Evolutionary conservation across 1,140 invertebrate genomes (phyloP), one percentile per base, ranked within the genome.

Genomic region (Hormaphis cornu): DNA sequence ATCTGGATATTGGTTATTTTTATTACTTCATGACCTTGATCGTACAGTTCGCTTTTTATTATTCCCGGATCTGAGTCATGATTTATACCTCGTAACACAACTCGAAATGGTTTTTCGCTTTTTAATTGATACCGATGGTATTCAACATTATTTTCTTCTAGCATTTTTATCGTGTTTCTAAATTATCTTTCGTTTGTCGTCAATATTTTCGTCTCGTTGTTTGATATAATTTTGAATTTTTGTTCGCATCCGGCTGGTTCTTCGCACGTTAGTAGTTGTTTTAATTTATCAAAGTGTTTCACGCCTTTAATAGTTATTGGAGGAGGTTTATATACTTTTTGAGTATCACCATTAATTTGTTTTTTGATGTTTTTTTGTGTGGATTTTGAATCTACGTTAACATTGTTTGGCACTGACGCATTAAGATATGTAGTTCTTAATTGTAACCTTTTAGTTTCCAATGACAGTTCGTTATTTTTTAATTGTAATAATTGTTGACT

Each of bases 91-190:
- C 75, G 72, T 8, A 79, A 63, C 0, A 79, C 73, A 3, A 78
- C 75, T 74, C 75, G 71, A 56, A 73, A 76, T 9, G 73, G 69
- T 74, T 74, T 75, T 70, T 78, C 74, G 63, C 75, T 71, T 73
- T 77, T 77, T 6, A 76, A 71, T 71, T 76, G 74, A 69, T 78
- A 77, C 1, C 75, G 77, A 42, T 78, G 76, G 44, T 63, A 71
- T 20, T 66, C 24, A 24, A 66, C 24, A 35, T 69, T 71, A 30
- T 70, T 72, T 69, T 69, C 33, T 33, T 40, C 37, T 14, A 40
- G 37, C 37, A 14, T 40, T 14, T 33, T 33, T 33, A 33, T 10
- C 22, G 53, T 50, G 20, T 10, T 7, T 50, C 46, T 20, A 10
- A 50, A 50, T 22, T 50, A 6, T 7, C 20, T 16, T 50, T 50